Base-by-base conservation (phyloP, 2,113 vertebrate species). In the Saguinus midas region DNA sequence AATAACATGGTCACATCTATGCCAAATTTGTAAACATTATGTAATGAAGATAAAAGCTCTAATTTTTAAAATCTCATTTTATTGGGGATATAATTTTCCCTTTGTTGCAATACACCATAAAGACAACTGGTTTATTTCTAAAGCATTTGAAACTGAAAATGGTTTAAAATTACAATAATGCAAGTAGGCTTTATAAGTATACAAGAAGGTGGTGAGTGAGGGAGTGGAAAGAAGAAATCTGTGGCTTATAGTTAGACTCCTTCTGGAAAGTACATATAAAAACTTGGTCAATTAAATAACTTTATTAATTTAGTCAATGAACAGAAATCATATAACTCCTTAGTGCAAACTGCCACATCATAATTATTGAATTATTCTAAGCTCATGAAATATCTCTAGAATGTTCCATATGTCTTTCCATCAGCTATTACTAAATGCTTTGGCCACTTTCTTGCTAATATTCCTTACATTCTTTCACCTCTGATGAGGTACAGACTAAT, bases 41-140 rank as follows among this genome's bases (percentile, higher is more conserved):
- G 37, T 85, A 95, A 88, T 83, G 52, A 45, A 68, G 32, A 52
- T 16, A 32, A 89, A 94, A 86, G 10, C 13, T 21, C 21, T 82
- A 87, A 45, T 52, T 95, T 87, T 90, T 64, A 81, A n/a, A 48
- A 95, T 17, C 21, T 87, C 16, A 68, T 94, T 94, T 86, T 95
- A 80, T 66, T 87, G 73, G 68, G 35, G 92, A 57, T 95, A 72
- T 55, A 84, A 95, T 94, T 92, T 90, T 80, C 45, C 80, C 25
- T 70, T 96, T 25, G 55, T 58, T n/a, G 64, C 73, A 95, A 79
- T 32, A 57, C 84, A 78, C 68, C 83, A 87, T 21, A 21, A 97
- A 92, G 57, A 68, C 32, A 78, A 50, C 3, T 27, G 20, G 32
- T 76, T 92, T 94, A 58, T 87, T 94, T 92, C 21, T 85, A 25